Evolutionary conservation across 2,797 vertebrate genomes (phyloP), one percentile per base, ranked within the genome.

Genomic region (Pseudotriccus pelzelni): DNA sequence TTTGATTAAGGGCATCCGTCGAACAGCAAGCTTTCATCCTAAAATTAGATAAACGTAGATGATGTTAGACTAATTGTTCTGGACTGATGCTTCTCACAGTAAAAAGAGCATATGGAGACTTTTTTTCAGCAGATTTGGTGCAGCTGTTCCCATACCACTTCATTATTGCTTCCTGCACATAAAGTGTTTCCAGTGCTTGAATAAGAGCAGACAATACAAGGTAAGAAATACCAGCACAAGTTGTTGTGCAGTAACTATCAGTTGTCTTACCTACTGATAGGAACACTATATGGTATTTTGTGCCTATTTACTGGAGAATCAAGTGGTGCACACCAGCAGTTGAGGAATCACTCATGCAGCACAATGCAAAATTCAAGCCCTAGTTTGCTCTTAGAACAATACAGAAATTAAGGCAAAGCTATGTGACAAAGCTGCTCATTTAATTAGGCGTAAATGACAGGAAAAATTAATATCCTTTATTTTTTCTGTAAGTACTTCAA

Each of bases 21-120:
- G n/a, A 78, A 63, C 16, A 19, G 53, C 53, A 66, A 41, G 46
- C 73, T 60, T 75, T 93, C 73, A 22, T 87, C 58, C 78, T 94
- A 81, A 78, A 92, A 92, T 88, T 52, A 91, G 73, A 50, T 89
- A 69, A 89, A 91, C 1, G 2, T 85, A 68, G 50, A 37, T 81
- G 55, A 86, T 82, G 62, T 90, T 75, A 49, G n/a, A 91, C 34
- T 88, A 78, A 91, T 76, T 84, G 87, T 82, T 91, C 69, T 95
- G 91, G 83, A 86, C 66, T 91, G 67, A 66, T 68, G 60, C 55
- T 75, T 88, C 43, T 93, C 50, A 44, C 36, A 66, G 47, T 89
- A 79, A 94, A 92, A 91, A 93, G 72, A 93, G 83, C 85, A 82
- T 78, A 73, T 59, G 76, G 83, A 91, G 89, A 47, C 43, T 77